Percentiles rank a stretch among this genome's conserved stretches.
Conservation (phyloP, 2,113 vertebrate genomes). For the Rhinoptilus africanus region DNA sequence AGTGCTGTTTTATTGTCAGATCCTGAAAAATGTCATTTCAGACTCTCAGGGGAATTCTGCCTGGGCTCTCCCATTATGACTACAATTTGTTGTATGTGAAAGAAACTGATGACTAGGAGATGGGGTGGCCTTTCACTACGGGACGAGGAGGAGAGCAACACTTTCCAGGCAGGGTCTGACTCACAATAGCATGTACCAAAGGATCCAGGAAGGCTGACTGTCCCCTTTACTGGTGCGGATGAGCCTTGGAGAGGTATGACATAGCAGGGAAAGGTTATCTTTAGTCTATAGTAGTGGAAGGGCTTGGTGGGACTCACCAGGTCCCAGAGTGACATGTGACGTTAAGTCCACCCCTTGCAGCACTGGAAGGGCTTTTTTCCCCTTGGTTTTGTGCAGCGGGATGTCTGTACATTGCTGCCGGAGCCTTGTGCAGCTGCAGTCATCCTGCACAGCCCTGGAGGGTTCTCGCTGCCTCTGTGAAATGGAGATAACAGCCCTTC, state of each 20-base stretch:
- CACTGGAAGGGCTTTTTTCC: neutral
- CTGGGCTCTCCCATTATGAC: neutral
- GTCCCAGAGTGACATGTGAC: rapidly evolving
- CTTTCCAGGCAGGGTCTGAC: neutral
- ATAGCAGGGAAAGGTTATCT: neutral
- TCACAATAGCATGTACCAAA: neutral
- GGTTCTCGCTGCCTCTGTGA: neutral
- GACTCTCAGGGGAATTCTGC: neutral
- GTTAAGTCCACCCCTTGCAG: neutral
- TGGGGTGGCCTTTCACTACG: rapidly evolving
- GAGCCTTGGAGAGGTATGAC: neutral
- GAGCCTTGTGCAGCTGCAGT: neutral
- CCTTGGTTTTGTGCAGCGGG: rapidly evolving
- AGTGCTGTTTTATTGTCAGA: conserved; percentile 19
- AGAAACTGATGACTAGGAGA: rapidly evolving
- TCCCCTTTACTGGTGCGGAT: neutral
- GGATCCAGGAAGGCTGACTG: neutral
- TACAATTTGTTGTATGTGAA: neutral
- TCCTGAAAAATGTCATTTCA: conserved; percentile 35
- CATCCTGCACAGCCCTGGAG: neutral
- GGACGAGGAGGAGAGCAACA: neutral
- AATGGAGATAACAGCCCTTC: neutral
- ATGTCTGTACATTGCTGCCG: neutral
- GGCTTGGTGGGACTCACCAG: neutral
- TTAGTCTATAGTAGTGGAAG: neutral